Percentiles rank a stretch among this genome's conserved stretches.
Evolutionary conservation across 2,888 invertebrate genomes (phyloP).

Genomic region (Ischnura elegans): DNA sequence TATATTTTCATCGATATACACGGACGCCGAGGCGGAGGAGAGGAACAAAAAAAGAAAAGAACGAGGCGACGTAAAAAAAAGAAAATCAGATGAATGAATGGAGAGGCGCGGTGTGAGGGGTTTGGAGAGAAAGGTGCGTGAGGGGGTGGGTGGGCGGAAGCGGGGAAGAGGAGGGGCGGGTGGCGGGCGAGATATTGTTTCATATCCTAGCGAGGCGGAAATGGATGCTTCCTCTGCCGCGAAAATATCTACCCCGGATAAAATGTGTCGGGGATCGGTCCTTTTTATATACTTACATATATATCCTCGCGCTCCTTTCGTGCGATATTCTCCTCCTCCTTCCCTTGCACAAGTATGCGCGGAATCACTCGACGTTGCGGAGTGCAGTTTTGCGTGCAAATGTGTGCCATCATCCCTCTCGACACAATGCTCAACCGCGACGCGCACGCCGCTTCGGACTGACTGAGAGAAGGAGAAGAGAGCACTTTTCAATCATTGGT

Average conservation of each 20-base stretch:
- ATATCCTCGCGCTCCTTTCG: not conserved
- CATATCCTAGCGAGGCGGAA: conserved; percentile 9
- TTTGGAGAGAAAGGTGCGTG: too few species aligned
- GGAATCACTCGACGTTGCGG: not conserved
- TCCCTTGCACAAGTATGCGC: not conserved
- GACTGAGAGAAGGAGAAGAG: not conserved
- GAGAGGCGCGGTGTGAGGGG: not conserved
- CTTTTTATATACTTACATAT: not conserved
- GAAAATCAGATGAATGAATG: not conserved
- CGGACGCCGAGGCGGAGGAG: not conserved
- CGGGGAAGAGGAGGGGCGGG: too few species aligned
- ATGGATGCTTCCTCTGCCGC: not conserved
- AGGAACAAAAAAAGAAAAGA: not conserved
- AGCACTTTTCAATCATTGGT: not conserved
- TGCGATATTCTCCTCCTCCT: not conserved
- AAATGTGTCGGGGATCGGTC: not conserved
- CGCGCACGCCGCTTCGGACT: too few species aligned
- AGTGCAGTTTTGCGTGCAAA: not conserved
- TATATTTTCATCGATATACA: not conserved
- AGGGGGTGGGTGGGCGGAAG: not conserved
- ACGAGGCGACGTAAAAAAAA: not conserved
- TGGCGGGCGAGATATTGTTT: not conserved
- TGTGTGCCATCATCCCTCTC: too few species aligned
- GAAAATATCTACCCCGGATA: conserved; percentile 1
- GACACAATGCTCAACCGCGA: too few species aligned